Conservation (phyloP, 2,797 vertebrate genomes). For the Chelon auratus region DNA sequence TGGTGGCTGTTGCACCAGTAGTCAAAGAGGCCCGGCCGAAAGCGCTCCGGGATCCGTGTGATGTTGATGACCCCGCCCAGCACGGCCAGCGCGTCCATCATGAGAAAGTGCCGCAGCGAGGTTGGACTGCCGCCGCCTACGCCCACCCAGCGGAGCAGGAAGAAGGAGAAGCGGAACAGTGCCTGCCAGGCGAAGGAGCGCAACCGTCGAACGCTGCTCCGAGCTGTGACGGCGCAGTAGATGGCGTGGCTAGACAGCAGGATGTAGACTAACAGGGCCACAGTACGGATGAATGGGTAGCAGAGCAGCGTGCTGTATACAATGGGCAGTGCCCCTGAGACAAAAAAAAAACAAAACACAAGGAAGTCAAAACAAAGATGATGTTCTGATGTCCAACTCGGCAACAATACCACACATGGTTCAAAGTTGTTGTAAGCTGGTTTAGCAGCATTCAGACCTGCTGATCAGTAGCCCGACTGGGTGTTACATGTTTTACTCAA, state of each 20-base stretch:
- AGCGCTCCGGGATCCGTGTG: slow-evolving; percentile 91
- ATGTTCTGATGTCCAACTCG: not conserved
- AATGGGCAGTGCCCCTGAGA: slow-evolving; percentile 92
- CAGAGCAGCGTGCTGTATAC: slow-evolving; percentile 94
- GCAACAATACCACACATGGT: not conserved
- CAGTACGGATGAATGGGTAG: slow-evolving; percentile 87
- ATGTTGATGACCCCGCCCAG: slow-evolving; percentile 94
- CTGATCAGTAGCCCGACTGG: not conserved
- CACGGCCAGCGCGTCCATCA: slow-evolving; percentile 92
- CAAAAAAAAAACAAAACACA: slow-evolving; percentile 16
- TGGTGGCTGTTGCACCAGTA: slow-evolving; percentile 98
- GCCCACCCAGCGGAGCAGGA: slow-evolving; percentile 89
- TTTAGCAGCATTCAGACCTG: not conserved
- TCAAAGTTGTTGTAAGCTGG: not conserved
- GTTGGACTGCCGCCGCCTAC: slow-evolving; percentile 90
- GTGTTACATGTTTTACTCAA: too few species aligned
- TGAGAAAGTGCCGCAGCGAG: slow-evolving; percentile 91
- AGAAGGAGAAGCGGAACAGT: slow-evolving; percentile 91
- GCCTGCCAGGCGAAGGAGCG: slow-evolving; percentile 93
- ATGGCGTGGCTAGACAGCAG: slow-evolving; percentile 90
- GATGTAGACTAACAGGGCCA: slow-evolving; percentile 89
- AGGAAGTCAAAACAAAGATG: slow-evolving; percentile 1
- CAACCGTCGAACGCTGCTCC: slow-evolving; percentile 84
- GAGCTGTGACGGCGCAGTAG: slow-evolving; percentile 91
- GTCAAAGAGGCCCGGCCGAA: slow-evolving; percentile 93